Base-by-base conservation (phyloP, 2,797 vertebrate species). In the Myiotriccus ornatus region DNA sequence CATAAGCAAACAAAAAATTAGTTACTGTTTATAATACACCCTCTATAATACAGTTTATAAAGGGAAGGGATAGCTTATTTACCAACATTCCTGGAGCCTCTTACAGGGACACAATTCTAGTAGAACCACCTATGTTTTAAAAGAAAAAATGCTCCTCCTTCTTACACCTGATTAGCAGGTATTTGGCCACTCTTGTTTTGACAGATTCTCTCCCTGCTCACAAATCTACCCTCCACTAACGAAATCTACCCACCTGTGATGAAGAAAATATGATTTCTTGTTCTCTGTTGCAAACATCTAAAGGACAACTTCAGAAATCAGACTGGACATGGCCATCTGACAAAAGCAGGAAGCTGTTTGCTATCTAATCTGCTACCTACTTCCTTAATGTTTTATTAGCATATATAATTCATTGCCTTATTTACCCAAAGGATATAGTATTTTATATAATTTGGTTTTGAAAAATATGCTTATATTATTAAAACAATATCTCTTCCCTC, bases 211-310 rank as follows among this genome's bases (percentile, higher is more conserved):
- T 62, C 39, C 21, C 49, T 44, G 64, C n/a, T 89, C 75, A 30
- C 55, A 52, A 19, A 57, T 32, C 46, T 12, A 23, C 9, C 16
- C 12, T 23, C 14, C 28, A 9, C 9, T 56, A 10, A 28, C 18
- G 27, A 50, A 50, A 50, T 50, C 25, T 50, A 28, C 35, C 30
- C 17, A 65, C 13, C 35, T 30, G 4, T 4, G 1, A 37, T 17
- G 62, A 76, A 68, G 19, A 69, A 62, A 46, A 57, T 5, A n/a
- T 0, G 0, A 14, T 20, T 84, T 55, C 47, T 46, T 1, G 0
- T 28, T 55, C 53, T n/a, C 24, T 17, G 14, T 10, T 15, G 17
- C 39, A 74, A 63, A 81, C 32, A 21, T 12, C 18, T 49, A 47
- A 82, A 64, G 23, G 25, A 68, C 37, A 75, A 9, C 49, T 71